Base-by-base conservation (phyloP, 2,888 invertebrate species). In the Corbicula japonica region DNA sequence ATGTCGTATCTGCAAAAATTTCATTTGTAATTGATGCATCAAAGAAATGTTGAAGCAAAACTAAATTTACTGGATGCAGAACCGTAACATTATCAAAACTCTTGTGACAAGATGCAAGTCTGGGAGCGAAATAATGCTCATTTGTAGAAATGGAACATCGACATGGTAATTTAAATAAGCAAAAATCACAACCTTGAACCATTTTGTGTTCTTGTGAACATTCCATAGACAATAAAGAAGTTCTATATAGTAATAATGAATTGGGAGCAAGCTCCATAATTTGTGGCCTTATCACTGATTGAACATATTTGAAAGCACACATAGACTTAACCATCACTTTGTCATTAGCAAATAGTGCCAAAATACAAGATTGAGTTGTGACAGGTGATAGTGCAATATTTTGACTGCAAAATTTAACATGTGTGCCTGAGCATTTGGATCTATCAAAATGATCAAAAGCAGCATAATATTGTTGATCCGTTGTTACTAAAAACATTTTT, bases 21-120 rank as follows among this genome's bases (percentile, higher is more conserved):
- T 66, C 21, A 1, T 66, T 23, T 1, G 71, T 58, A 38, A 38
- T 54, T 10, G 15, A 8, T n/a, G 34, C 34, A n/a, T 74, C 69
- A 69, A 79, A 79, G 60, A 79, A 74, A 30, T 74, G 74, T 35
- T 79, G 79, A 5, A 79, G 38, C 5, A 79, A 30, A 32, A 62
- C 74, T 38, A 79, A 44, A 48, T 79, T 74, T 0, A 79, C 65
- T 46, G 79, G 79, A 66, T 78, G 73, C 1, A 78, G 26, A 6
- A 54, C 41, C 18, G 69, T 69, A 1, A 62, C 32, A 26, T 56
- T 63, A 38, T 60, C 41, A 30, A 1, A 23, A 21, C 54, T 6
- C 1, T 35, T 28, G 30, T 68, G 62, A 50, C 78, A 78, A 12
- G 34, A 21, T 0, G 38, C 58, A n/a, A 78, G 23, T 50, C 78